Percentiles rank a stretch among this genome's conserved stretches.
Conservation (phyloP, 2,797 vertebrate species). For the Spheniscus humboldti region DNA sequence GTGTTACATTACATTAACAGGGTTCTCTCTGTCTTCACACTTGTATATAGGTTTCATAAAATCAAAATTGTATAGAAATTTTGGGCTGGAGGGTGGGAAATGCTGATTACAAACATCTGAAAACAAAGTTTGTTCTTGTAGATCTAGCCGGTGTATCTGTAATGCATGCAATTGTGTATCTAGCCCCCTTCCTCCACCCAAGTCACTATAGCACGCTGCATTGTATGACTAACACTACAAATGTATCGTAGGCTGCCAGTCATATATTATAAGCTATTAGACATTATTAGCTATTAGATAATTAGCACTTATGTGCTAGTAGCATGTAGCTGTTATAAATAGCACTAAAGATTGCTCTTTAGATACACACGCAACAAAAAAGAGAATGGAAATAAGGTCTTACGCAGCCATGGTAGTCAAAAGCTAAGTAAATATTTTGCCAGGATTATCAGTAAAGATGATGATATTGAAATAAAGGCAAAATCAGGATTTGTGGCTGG, state of each 20-base stretch:
- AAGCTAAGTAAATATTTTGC: background rate
- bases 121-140: background rate
- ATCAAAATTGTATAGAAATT: background rate
- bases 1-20: background rate
- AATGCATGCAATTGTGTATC: background rate
- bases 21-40: background rate
- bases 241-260: background rate
- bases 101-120: background rate
- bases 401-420: background rate
- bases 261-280: background rate
- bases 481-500: background rate
- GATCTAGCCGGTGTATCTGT: background rate
- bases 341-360: background rate
- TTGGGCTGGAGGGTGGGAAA: background rate
- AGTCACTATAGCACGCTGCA: background rate
- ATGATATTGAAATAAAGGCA: background rate
- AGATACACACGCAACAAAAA: background rate
- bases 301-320: background rate
- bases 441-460: background rate
- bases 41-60: background rate
- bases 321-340: background rate
- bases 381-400: background rate
- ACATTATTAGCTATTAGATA: background rate
- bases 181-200: background rate
- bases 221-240: background rate